Base-by-base conservation (phyloP, 1,140 invertebrate genomes). In the Drosophila littoralis region DNA sequence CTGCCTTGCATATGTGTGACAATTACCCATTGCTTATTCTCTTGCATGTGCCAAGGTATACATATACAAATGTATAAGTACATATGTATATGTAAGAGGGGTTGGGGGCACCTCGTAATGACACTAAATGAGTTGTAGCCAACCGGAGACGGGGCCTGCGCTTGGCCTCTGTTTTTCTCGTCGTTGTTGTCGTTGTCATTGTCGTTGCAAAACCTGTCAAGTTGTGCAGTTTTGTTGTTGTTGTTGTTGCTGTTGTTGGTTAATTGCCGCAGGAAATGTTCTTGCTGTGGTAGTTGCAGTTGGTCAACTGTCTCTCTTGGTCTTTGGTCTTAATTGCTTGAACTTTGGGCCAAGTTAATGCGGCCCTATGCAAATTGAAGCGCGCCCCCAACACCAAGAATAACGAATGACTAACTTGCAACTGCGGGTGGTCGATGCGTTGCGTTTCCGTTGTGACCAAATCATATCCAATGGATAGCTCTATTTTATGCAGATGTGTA, bases 61-160 rank as follows among this genome's bases (percentile, higher is more conserved):
- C 22, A 52, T 52, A 51, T 13, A 46, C 32, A 2, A 32, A 4
- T 50, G 35, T 32, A n/a, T 48, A 50, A 28, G 10, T 36, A n/a
- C 7, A 38, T 46, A 17, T 63, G 60, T 42, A 63, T 51, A 3
- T 50, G n/a, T 7, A 9, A 36, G 8, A 17, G 54, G 33, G n/a
- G 38, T 22, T 32, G 42, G 33, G 38, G 40, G 12, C 48, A 46
- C 40, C 42, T 50, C 64, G 79, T 86, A 86, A 86, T 86, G 84
- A 75, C 84, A 81, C 85, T 90, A 89, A 89, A 89, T 89, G 84
- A 89, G 84, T 89, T 88, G 84, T 88, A 75, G 81, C 72, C 76
- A 81, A 66, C 64, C 61, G 60, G 74, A 67, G 64, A 69, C 50
- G 60, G 42, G 69, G 52, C 57, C 54, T 59, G 72, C 63, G 72